These are phyloP conservation scores for Knipowitschia caucasica DNA, from an alignment of 2,797 vertebrate species.

Conservation along the genomic window DNA sequence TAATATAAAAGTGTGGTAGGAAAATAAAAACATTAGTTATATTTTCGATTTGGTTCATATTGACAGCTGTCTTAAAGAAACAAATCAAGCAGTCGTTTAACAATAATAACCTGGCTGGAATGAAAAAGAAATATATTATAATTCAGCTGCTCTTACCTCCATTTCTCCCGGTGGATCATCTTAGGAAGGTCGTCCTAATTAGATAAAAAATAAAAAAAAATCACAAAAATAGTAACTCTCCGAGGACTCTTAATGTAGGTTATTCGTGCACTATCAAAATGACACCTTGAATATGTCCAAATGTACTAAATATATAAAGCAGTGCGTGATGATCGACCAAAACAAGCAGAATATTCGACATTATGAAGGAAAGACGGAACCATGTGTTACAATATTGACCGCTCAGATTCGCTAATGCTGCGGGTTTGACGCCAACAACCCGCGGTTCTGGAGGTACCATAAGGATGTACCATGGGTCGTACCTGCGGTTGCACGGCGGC, in stretches of 20 bases:
- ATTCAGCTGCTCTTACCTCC: slow-evolving; percentile 38
- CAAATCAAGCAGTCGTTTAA: too few species aligned
- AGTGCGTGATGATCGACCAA: too few species aligned
- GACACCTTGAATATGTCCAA: too few species aligned
- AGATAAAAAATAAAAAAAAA: slow-evolving; percentile 25
- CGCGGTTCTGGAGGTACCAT: neutral
- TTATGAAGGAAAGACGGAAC: neutral
- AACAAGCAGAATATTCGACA: neutral
- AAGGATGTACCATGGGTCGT: too few species aligned
- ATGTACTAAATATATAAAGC: neutral
- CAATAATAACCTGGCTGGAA: too few species aligned
- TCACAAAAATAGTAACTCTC: slow-evolving; percentile 37
- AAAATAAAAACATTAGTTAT: too few species aligned
- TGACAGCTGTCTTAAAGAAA: too few species aligned
- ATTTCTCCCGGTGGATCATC: slow-evolving; percentile 62
- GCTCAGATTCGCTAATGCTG: neutral
- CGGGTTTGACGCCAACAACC: neutral
- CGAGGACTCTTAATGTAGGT: slow-evolving; percentile 19
- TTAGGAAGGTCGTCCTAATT: slow-evolving; percentile 65
- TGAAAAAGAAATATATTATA: neutral
- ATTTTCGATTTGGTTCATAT: too few species aligned
- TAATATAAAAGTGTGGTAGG: too few species aligned
- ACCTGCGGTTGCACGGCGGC: slow-evolving; percentile 48
- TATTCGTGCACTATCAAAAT: neutral
- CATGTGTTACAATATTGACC: neutral